Base-by-base conservation (phyloP, 2,113 vertebrate genomes). In the Cichladusa arquata region DNA sequence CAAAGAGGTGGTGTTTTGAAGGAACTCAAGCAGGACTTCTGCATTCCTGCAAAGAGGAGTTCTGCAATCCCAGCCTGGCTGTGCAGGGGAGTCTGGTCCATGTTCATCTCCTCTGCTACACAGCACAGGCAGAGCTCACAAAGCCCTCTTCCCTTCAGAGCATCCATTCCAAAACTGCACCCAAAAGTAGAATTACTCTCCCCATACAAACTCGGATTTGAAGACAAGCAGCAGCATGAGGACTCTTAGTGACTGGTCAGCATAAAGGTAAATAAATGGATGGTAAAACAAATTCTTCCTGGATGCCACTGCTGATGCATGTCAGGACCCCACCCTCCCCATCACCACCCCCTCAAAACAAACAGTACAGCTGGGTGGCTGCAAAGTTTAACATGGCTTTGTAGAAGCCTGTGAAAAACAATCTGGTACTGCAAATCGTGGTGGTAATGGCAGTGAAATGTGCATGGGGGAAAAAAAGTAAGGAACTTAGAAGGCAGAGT, bases 51-150 rank as follows among this genome's bases (percentile, higher is more conserved):
- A 62, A 45, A 65, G 20, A 77, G 20, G 29, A 72, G 70, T 47
- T 61, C 36, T 90, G 58, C 31, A 48, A 5, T 54, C 33, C 38
- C 53, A 82, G 11, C 11, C 22, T 65, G 61, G 19, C 44, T 50
- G 45, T 72, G 28, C 22, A 57, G 38, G 48, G 53, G 23, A 31
- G 6, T 2, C 44, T 1, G 3, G 45, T 53, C 42, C 20, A 6
- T 0, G 0, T 7, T 53, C 31, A 15, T 26, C 47, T 66, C 29
- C 50, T 73, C 36, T 45, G 44, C 48, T 57, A 0, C 31, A 10
- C 9, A 24, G 54, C 45, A 22, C 9, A 47, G 45, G 26, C 17
- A 67, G 79, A 69, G 13, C 28, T 76, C 29, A 34, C 50, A 8
- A 10, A 47, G 60, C 20, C 12, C 36, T n/a, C n/a, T 3, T 22